Evolutionary conservation across 2,797 vertebrate species (phyloP), one percentile per base, ranked within the genome.

Genomic region (Falco peregrinus): DNA sequence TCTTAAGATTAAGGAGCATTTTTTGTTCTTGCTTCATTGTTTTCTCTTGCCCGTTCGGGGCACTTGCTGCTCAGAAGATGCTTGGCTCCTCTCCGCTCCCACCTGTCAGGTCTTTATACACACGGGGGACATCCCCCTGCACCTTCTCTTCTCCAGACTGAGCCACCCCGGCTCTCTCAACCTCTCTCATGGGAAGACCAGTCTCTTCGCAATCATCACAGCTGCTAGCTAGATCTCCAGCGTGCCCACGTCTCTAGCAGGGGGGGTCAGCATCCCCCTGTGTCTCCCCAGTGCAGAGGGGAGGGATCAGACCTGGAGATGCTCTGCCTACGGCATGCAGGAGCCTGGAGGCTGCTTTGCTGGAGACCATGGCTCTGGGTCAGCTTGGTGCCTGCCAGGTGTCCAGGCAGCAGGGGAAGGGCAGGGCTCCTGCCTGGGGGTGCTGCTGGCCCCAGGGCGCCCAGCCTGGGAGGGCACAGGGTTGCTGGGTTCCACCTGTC

Each of bases 281-380:
- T 73, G 47, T 24, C 48, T 61, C 43, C 41, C 28, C 24, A 4
- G 54, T 19, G 59, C 39, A 6, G 41, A 63, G 41, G 29, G 18
- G 10, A 64, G 31, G 41, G 45, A 7, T 56, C 19, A 9, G 48
- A 18, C 18, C 56, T 59, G 67, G 29, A 41, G 43, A 3, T 37
- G 24, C 33, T 69, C n/a, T 65, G 56, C 56, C 48, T 8, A 0
- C 2, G 4, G 56, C 39, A 12, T 26, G 47, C 11, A 5, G 57
- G 16, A 48, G 37, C 5, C n/a, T 2, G 6, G 35, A 35, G 60
- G 60, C 63, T 31, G 2, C 37, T 74, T 47, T 47, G 26, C 43
- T 2, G 2, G 24, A 33, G 35, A 54, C 53, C 1, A 0, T 1
- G 0, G 28, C 1, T 1, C 19, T 53, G 6, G 14, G 51, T 24